Conservation (phyloP, 1,140 invertebrate genomes). For the Dinothrombium tinctorium region DNA sequence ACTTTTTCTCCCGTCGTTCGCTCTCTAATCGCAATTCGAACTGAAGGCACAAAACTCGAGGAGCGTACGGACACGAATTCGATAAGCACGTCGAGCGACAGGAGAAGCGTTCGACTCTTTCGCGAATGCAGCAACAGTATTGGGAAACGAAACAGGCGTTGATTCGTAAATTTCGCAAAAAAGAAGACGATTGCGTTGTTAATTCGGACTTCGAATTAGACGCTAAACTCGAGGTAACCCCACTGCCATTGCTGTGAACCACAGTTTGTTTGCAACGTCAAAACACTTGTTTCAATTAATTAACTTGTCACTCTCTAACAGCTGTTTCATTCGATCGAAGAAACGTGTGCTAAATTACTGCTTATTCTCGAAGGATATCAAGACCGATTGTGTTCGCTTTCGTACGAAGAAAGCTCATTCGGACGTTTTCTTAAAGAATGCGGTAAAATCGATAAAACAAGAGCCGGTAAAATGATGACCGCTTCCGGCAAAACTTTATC, state of each 20-base stretch:
- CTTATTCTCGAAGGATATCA: conserved; percentile 80
- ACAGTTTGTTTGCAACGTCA: not conserved
- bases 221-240: conserved; percentile 58
- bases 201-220: conserved; percentile 89
- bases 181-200: conserved; percentile 90
- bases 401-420: conserved; percentile 83
- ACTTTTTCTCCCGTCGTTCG: too few species aligned
- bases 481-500: conserved; percentile 78
- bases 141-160: conserved; percentile 95
- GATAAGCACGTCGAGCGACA: conserved; percentile 1
- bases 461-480: conserved; percentile 73
- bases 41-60: not conserved
- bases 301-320: conserved; percentile 11
- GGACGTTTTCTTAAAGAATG: conserved; percentile 84
- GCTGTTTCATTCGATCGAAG: conserved; percentile 79
- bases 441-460: conserved; percentile 64
- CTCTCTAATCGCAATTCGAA: too few species aligned
- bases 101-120: conserved; percentile 26
- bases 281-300: not conserved
- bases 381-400: conserved; percentile 62
- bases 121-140: conserved; percentile 81
- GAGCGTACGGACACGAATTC: conserved; percentile 3
- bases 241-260: not conserved
- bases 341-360: conserved; percentile 65
- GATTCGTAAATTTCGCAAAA: conserved; percentile 76